These are phyloP conservation scores for Cephus pulcher DNA, from an alignment of 2,888 invertebrate genomes.

Conservation along the genomic window DNA sequence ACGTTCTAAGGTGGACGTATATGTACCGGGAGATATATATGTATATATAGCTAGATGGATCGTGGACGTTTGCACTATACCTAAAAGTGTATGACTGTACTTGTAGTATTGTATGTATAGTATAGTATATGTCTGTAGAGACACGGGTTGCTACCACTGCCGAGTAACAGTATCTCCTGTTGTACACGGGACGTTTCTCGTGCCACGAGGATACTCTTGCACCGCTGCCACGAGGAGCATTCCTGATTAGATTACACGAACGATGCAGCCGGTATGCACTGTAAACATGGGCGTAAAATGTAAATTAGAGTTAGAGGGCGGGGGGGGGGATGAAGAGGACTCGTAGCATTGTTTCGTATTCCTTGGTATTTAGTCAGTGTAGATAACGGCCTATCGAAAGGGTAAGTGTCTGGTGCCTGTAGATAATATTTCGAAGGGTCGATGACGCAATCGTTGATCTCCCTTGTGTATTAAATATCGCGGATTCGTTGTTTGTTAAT, in stretches of 20 bases:
- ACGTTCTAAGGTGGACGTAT: slow-evolving; percentile 10
- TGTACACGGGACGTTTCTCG: neutral
- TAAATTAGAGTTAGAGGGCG: neutral
- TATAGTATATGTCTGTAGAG: neutral
- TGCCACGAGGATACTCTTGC: neutral
- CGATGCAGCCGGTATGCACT: slow-evolving; percentile 2
- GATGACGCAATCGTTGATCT: neutral
- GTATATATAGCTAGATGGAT: neutral
- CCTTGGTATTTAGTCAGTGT: neutral
- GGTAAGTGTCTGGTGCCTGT: neutral
- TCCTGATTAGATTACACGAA: slow-evolving; percentile 26
- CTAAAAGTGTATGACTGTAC: no score
- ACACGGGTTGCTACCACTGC: neutral
- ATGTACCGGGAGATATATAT: neutral
- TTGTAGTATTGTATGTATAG: no score
- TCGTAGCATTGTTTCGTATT: neutral
- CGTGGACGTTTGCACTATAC: neutral
- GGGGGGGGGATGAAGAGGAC: neutral
- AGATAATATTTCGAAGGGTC: neutral
- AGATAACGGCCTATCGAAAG: neutral
- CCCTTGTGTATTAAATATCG: neutral
- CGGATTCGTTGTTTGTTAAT: neutral
- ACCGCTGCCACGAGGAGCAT: slow-evolving; percentile 13
- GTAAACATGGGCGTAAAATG: slow-evolving; percentile 15
- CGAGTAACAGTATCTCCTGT: neutral